Evolutionary conservation across 2,797 vertebrate species (phyloP).

Genomic region (Halcyon leucocephala): DNA sequence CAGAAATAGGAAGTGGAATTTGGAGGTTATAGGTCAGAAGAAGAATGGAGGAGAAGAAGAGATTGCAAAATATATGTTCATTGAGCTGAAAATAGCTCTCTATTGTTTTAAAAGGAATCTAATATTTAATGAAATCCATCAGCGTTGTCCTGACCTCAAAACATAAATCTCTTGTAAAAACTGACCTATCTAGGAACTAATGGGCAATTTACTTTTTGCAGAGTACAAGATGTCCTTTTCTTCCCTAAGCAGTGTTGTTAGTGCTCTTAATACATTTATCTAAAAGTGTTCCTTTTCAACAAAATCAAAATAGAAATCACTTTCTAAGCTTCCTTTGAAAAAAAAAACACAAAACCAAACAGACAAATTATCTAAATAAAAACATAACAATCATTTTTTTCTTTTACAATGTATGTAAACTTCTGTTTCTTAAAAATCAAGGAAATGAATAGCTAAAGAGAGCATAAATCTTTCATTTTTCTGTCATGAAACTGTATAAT

Average conservation of each 20-base stretch:
- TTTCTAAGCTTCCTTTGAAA: not conserved
- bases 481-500: not conserved
- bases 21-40: constrained; percentile 17
- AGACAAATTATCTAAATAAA: not conserved
- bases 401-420: not conserved
- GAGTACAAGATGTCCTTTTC: not conserved
- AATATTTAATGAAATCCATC: constrained; percentile 38
- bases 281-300: not conserved
- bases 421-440: not conserved
- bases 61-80: constrained; percentile 26
- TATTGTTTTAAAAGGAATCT: constrained; percentile 45
- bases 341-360: not conserved
- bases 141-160: constrained; percentile 22
- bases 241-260: not conserved
- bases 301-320: not conserved
- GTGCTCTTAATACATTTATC: not conserved
- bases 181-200: not conserved
- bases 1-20: constrained; percentile 23
- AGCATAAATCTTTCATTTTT: not conserved
- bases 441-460: not conserved
- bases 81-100: constrained; percentile 39
- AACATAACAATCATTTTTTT: not conserved
- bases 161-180: constrained; percentile 34
- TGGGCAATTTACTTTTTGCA: not conserved
- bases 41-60: not conserved